Percentiles rank a stretch among this genome's conserved stretches.
phyloP scores from a whole-genome alignment of 2,797 vertebrate genomes.

The Gymnopithys bicolor region DNA sequence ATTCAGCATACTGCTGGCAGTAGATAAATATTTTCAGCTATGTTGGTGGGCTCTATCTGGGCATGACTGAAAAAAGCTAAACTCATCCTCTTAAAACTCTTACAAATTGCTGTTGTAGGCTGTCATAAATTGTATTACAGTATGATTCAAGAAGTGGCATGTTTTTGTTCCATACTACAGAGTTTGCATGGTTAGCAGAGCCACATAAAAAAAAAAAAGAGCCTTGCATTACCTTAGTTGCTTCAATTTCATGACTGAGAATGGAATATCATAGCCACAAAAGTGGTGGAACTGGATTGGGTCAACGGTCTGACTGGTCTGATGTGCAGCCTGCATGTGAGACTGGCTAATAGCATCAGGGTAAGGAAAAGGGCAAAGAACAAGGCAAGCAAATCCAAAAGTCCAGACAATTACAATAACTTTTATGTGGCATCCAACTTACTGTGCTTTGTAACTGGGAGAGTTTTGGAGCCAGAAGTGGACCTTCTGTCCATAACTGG shows the following conservation, averaged over 20 bases:
- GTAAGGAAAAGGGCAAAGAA: neutral
- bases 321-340: neutral
- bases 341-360: neutral
- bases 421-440: neutral
- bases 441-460: neutral
- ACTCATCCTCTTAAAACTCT: neutral
- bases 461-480: neutral
- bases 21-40: neutral
- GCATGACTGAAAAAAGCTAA: neutral
- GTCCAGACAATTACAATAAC: neutral
- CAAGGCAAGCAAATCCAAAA: neutral
- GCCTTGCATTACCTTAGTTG: neutral
- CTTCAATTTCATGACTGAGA: neutral
- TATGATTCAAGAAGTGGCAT: neutral
- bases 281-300: neutral
- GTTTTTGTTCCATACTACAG: neutral
- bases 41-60: neutral
- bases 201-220: neutral
- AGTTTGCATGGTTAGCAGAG: neutral
- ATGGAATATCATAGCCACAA: neutral
- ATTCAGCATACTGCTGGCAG: neutral
- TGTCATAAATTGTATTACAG: neutral
- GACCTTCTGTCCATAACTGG: neutral
- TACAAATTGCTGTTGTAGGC: neutral
- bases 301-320: neutral